Evolutionary conservation across 2,797 vertebrate species (phyloP).

Genomic region (Sylvilagus floridanus): DNA sequence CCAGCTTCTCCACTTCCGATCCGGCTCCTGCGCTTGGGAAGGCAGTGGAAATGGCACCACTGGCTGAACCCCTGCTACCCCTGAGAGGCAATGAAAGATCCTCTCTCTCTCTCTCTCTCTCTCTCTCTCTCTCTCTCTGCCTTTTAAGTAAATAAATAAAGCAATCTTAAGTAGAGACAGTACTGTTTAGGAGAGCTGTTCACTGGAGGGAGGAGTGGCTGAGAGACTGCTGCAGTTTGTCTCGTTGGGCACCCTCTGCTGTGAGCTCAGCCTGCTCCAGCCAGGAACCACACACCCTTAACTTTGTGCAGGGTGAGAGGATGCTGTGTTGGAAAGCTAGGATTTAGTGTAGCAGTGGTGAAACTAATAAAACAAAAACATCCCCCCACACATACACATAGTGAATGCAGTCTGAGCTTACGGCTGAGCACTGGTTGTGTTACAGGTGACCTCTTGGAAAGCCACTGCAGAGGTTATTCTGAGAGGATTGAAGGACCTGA

Average conservation of each 20-base stretch:
- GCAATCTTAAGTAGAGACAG: no score
- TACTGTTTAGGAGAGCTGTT: not conserved
- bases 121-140: no score
- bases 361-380: not conserved
- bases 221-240: not conserved
- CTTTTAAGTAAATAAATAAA: no score
- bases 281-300: not conserved
- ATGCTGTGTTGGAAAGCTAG: not conserved
- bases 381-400: no score
- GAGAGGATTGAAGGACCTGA: not conserved
- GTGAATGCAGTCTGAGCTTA: not conserved
- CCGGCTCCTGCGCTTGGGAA: no score
- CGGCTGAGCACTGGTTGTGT: not conserved
- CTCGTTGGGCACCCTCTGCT: not conserved
- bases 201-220: not conserved
- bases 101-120: no score
- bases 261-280: not conserved
- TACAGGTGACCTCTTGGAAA: not conserved
- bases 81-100: no score
- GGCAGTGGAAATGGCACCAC: no score
- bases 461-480: not conserved
- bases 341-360: not conserved
- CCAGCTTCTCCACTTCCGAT: no score
- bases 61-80: no score
- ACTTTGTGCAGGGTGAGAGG: not conserved